Evolutionary conservation across 2,888 invertebrate genomes (phyloP).

Genomic region (Orthonevra nobilis): DNA sequence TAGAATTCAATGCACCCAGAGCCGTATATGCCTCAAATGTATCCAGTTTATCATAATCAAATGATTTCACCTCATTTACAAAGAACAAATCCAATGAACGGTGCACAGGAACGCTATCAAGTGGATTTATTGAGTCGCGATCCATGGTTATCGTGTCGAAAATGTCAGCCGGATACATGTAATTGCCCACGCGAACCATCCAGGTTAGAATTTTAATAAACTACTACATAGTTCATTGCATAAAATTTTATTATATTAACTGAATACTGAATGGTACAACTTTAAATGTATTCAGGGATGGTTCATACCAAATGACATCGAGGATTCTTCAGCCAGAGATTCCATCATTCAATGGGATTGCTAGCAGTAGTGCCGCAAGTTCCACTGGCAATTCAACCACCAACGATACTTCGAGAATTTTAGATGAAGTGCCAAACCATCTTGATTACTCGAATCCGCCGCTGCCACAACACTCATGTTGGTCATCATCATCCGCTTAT

Average conservation of each 20-base stretch:
- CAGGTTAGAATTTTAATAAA: too few relatives aligned
- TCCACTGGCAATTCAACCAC: too few relatives aligned
- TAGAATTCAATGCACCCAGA: constrained; percentile 59
- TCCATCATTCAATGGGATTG: constrained; percentile 14
- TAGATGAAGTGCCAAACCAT: constrained; percentile 40
- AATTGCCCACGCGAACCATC: constrained; percentile 55
- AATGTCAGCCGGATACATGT: constrained; percentile 68
- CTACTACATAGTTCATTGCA: too few relatives aligned
- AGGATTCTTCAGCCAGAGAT: constrained; percentile 43
- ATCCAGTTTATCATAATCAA: constrained; percentile 55
- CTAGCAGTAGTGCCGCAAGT: too few relatives aligned
- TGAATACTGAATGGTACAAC: too few relatives aligned
- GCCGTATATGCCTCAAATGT: constrained; percentile 47
- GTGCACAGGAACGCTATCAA: constrained; percentile 64
- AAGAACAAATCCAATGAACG: constrained; percentile 31
- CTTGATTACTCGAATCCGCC: constrained; percentile 49
- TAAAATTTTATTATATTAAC: too few relatives aligned
- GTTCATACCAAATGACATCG: constrained; percentile 48
- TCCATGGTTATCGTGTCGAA: constrained; percentile 69
- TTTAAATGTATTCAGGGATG: constrained; percentile 31
- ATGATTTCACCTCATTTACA: constrained; percentile 46
- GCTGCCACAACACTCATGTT: constrained; percentile 50
- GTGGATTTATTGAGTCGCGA: constrained; percentile 63
- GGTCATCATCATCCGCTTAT: constrained; percentile 48
- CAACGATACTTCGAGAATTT: too few relatives aligned